Evolutionary conservation across 1,140 invertebrate genomes (phyloP).

Genomic region (Diorhabda carinulata): DNA sequence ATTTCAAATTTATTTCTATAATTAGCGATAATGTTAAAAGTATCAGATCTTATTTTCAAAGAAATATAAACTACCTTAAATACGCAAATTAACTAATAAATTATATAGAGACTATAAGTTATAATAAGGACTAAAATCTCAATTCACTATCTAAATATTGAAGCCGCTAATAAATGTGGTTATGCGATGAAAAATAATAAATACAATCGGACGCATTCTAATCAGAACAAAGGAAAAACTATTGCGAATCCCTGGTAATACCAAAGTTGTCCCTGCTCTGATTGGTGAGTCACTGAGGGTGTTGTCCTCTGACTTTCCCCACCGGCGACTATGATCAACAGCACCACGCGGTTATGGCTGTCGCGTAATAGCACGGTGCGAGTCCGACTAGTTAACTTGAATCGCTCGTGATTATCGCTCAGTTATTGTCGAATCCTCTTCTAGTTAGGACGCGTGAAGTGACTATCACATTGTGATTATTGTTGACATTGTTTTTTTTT

Average conservation of each 20-base stretch:
- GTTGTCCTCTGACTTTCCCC: slow-evolving; percentile 44
- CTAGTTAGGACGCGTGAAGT: slow-evolving; percentile 12
- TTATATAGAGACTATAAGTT: too few relatives aligned
- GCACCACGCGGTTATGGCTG: slow-evolving; percentile 5
- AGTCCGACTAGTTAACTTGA: slow-evolving; percentile 17
- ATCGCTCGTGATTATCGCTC: slow-evolving; percentile 11
- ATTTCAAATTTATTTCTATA: too few relatives aligned
- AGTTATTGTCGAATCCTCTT: slow-evolving; percentile 12
- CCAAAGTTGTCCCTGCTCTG: slow-evolving; percentile 43
- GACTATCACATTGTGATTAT: slow-evolving; percentile 13
- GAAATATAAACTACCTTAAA: too few relatives aligned
- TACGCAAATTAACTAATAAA: too few relatives aligned
- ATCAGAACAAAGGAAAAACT: background rate
- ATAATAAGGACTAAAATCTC: too few relatives aligned
- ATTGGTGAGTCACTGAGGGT: slow-evolving; percentile 49
- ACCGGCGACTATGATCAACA: slow-evolving; percentile 27
- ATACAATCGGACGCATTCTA: too few relatives aligned
- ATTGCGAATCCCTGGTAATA: slow-evolving; percentile 14
- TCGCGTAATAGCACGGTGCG: slow-evolving; percentile 16
- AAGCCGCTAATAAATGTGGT: too few relatives aligned
- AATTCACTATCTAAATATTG: too few relatives aligned
- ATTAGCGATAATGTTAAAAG: too few relatives aligned
- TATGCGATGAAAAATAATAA: too few relatives aligned
- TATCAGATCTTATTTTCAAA: too few relatives aligned
- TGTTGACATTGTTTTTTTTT: slow-evolving; percentile 12